These are phyloP conservation scores for Leptinotarsa lineolata DNA, from an alignment of 1,140 invertebrate species.

Conservation along the genomic window DNA sequence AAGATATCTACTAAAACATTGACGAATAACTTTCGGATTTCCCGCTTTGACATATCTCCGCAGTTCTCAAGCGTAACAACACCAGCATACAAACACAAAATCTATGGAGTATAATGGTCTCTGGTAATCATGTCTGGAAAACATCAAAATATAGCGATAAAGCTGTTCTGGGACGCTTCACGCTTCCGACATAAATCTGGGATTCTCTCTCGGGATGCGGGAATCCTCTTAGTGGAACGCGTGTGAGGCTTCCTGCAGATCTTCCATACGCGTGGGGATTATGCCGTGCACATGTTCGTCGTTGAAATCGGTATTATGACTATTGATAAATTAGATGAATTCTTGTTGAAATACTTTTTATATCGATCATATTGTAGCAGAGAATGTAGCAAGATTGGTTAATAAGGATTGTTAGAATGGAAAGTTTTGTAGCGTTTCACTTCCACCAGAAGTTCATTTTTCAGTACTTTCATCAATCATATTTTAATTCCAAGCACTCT, in stretches of 20 bases:
- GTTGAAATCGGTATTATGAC: slow-evolving; percentile 25
- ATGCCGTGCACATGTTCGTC: slow-evolving; percentile 34
- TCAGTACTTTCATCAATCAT: too few relatives aligned
- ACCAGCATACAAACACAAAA: slow-evolving; percentile 15
- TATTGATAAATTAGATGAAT: slow-evolving; percentile 37
- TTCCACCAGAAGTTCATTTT: too few relatives aligned
- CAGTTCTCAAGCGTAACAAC: background rate
- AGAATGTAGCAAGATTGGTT: too few relatives aligned
- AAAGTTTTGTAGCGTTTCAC: too few relatives aligned
- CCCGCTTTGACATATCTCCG: background rate
- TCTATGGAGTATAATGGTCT: slow-evolving; percentile 36
- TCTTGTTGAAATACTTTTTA: background rate
- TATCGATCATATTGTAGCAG: background rate
- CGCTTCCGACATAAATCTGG: slow-evolving; percentile 46
- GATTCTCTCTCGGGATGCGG: slow-evolving; percentile 39
- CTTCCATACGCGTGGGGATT: slow-evolving; percentile 41
- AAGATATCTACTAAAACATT: background rate
- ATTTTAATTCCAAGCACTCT: too few relatives aligned
- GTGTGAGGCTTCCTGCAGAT: slow-evolving; percentile 43
- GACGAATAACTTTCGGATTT: slow-evolving; percentile 1
- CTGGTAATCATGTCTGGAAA: slow-evolving; percentile 40
- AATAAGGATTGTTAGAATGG: too few relatives aligned
- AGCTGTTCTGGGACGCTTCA: slow-evolving; percentile 42
- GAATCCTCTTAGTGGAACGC: slow-evolving; percentile 46
- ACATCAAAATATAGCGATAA: slow-evolving; percentile 45